A percentile compares a stretch with the other conserved stretches of the same genome.
Evolutionary conservation across 2,888 invertebrate genomes (phyloP).

Genomic region (Caenorhabditis panamensis): DNA sequence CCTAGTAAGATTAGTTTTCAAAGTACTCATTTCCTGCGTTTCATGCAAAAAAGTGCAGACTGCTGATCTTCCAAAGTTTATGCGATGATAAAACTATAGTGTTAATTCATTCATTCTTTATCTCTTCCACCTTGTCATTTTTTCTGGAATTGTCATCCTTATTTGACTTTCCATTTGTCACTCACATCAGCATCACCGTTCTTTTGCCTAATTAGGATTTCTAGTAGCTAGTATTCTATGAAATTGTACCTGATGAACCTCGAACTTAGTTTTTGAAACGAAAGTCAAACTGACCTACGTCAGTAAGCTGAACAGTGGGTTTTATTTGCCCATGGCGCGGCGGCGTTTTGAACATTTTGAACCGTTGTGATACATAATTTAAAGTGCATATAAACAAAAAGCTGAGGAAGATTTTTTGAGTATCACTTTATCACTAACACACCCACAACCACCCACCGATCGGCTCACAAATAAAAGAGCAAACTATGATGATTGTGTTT

Average conservation of each 20-base stretch:
- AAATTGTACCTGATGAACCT: no score
- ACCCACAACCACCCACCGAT: not conserved
- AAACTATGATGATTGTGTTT: no score
- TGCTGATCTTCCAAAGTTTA: slow-evolving; percentile 4
- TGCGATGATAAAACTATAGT: not conserved
- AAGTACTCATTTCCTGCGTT: no score
- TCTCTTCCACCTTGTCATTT: not conserved
- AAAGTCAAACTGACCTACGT: slow-evolving; percentile 28
- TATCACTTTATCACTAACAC: slow-evolving; percentile 10
- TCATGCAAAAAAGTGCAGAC: slow-evolving; percentile 1
- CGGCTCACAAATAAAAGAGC: not conserved
- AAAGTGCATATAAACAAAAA: slow-evolving; percentile 2
- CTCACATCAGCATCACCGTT: not conserved
- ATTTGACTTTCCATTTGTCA: not conserved
- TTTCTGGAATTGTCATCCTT: not conserved
- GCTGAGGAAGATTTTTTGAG: not conserved
- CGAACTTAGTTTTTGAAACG: not conserved
- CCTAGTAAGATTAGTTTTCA: no score
- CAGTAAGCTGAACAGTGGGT: slow-evolving; percentile 39
- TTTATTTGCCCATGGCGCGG: slow-evolving; percentile 53
- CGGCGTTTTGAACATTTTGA: slow-evolving; percentile 47
- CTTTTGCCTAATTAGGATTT: no score
- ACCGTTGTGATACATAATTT: slow-evolving; percentile 35
- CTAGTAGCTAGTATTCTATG: no score
- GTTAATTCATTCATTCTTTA: not conserved